A percentile compares a stretch with the other conserved stretches of the same genome.
Conservation (phyloP, 1,140 invertebrate species). For the Papilio polytes region DNA sequence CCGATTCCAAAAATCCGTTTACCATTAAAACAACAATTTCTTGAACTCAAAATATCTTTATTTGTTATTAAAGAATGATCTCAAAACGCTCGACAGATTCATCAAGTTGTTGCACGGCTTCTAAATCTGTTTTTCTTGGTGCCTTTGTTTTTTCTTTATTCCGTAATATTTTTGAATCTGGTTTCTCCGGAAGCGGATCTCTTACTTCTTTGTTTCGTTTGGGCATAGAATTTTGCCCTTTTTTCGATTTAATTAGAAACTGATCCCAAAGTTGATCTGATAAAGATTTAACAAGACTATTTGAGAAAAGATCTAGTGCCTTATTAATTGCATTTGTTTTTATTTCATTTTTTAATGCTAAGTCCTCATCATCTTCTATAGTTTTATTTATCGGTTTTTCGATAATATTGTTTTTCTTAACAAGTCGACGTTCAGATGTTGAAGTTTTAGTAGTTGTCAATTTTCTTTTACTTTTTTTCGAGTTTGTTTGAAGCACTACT, state of each 20-base stretch:
- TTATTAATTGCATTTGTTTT: slow-evolving; percentile 11
- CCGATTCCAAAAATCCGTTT: no score
- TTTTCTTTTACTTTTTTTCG: neutral
- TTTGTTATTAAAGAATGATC: neutral
- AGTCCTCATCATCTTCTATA: neutral
- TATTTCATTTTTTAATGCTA: neutral
- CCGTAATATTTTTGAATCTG: neutral
- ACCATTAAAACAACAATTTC: no score
- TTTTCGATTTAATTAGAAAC: neutral
- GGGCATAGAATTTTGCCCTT: neutral
- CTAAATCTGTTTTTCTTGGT: neutral
- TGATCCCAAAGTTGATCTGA: slow-evolving; percentile 1
- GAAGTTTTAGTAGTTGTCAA: neutral
- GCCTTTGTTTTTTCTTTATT: neutral
- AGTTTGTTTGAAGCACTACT: neutral
- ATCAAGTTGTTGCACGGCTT: neutral
- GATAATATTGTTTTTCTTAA: neutral
- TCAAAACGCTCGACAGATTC: slow-evolving; percentile 2
- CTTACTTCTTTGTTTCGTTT: neutral
- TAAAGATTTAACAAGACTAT: slow-evolving; percentile 21
- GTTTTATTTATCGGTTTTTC: neutral
- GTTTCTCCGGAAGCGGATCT: neutral
- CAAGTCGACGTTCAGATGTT: neutral
- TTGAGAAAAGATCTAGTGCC: neutral
- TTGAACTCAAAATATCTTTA: neutral